phyloP scores from a whole-genome alignment of 2,888 invertebrate genomes.

The Podotricha telesiphe region DNA sequence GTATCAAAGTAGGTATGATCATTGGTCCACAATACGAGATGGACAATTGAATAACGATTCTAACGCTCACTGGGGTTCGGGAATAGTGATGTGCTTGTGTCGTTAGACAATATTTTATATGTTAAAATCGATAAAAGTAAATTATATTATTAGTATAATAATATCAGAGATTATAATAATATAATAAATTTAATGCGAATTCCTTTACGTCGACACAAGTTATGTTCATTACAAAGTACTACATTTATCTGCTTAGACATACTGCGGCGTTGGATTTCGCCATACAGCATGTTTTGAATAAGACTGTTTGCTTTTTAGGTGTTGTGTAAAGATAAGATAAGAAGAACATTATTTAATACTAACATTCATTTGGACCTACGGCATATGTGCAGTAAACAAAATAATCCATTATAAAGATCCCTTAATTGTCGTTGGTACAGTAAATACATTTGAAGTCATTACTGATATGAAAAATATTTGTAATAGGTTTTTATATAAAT shows the following conservation, averaged over 20 bases:
- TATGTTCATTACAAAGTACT: no score
- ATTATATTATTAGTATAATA: no score
- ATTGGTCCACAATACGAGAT: slow-evolving; percentile 67
- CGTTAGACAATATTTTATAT: not conserved
- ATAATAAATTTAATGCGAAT: no score
- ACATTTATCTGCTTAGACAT: no score
- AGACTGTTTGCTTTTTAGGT: no score
- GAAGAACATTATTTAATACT: no score
- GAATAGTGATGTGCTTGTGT: slow-evolving; percentile 52
- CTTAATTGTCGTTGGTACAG: not conserved
- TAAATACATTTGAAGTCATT: slow-evolving; percentile 10
- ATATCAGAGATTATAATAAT: no score
- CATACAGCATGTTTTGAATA: no score
- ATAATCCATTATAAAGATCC: not conserved
- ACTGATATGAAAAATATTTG: slow-evolving; percentile 12
- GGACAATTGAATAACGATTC: slow-evolving; percentile 80
- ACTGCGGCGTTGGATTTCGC: no score
- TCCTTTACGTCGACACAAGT: no score
- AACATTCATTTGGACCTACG: not conserved
- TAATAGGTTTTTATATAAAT: slow-evolving; percentile 8
- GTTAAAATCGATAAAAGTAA: no score
- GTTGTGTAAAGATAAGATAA: no score
- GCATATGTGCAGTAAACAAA: not conserved
- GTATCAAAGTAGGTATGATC: slow-evolving; percentile 57
- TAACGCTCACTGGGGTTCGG: slow-evolving; percentile 67